A percentile compares a stretch with the other conserved stretches of the same genome.
Conservation (phyloP, 2,113 vertebrate genomes). For the Equus quagga region DNA sequence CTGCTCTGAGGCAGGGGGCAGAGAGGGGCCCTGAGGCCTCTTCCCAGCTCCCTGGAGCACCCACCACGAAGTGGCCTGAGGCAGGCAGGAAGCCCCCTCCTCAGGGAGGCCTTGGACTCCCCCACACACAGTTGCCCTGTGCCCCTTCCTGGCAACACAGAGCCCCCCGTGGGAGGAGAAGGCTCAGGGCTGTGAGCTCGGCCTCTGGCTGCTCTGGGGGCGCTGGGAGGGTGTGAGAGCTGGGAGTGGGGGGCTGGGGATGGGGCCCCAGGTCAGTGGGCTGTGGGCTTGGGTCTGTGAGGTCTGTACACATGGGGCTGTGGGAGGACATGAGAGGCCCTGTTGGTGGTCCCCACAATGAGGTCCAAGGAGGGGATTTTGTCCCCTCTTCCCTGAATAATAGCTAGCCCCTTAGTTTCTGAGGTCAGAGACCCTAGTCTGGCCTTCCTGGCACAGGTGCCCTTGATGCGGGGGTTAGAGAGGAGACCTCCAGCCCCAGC, state of each 20-base stretch:
- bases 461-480: too few relatives aligned
- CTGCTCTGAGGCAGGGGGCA: not conserved
- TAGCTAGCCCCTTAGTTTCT: not conserved
- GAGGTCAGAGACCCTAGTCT: not conserved
- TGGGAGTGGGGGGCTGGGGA: not conserved
- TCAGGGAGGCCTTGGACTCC: too few relatives aligned
- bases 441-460: not conserved
- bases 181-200: not conserved
- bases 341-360: not conserved
- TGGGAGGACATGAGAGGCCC: not conserved
- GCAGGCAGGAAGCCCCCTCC: not conserved
- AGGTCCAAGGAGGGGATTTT: not conserved
- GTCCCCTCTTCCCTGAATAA: not conserved
- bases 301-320: not conserved
- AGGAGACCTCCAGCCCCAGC: not conserved
- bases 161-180: rapidly evolving
- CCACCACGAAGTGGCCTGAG: too few relatives aligned
- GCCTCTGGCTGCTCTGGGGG: not conserved
- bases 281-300: not conserved
- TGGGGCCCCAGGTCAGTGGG: not conserved
- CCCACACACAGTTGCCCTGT: rapidly evolving
- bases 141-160: not conserved
- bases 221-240: not conserved
- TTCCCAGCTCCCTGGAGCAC: not conserved
- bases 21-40: not conserved